Base-by-base conservation (phyloP, 2,888 invertebrate genomes). In the Cyaniris semiargus region DNA sequence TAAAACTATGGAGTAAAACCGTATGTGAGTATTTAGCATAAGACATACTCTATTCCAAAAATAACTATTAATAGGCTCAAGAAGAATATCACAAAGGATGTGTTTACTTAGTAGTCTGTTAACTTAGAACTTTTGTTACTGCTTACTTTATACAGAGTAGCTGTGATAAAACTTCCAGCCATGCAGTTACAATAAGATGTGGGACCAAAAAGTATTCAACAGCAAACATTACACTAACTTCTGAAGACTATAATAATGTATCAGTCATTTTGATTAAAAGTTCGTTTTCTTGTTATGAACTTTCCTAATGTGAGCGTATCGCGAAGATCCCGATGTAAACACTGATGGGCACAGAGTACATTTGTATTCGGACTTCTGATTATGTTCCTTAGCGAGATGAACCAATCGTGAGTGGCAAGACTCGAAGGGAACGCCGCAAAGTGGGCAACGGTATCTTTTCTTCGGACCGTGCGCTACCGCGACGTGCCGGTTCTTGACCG, bases 271-370 rank as follows among this genome's bases (percentile, higher is more conserved):
- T 23, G 38, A n/a, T 58, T 21, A 77, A 66, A 56, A 13, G 48
- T 56, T 38, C 31, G 56, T 79, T 78, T 81, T 81, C 60, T 78
- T 78, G 66, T 86, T 84, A 83, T 90, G 90, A 2, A 88, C 87
- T 66, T 89, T 86, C 76, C 88, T 89, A 21, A 91, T 85, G 70
- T 93, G 91, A 0, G 89, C 85, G 79, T 90, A 87, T 21, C 92
- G 89, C 2, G 89, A 87, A 13, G 88, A 89, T 1, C 88, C 86
- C 8, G 87, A 91, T 5, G 83, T 83, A 78, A 90, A 90, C 3
- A 87, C 84, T 0, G 86, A 84, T 6, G 86, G 83, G 74, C 89
- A 90, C 66, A 87, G 81, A 23, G 80, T 82, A 79, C 90, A 90
- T 18, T 82, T 83, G 79, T 89, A 88, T 76, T 89, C 88, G 0